phyloP scores from a whole-genome alignment of 2,113 vertebrate genomes.

The Heterotis niloticus region DNA sequence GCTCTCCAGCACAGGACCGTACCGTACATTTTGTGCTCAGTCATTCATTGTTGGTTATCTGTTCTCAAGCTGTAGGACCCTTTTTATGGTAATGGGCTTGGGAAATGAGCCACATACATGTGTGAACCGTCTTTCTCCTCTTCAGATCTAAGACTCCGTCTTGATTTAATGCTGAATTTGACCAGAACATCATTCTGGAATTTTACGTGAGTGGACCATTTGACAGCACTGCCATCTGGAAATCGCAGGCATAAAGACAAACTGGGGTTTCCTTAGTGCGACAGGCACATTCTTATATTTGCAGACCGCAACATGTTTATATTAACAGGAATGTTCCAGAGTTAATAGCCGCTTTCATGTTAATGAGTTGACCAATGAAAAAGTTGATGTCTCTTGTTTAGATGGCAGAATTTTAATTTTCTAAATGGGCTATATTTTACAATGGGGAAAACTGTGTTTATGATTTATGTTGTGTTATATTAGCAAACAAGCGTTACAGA shows the following conservation, averaged over 20 bases:
- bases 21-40: neutral
- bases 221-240: neutral
- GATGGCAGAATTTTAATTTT: too few species aligned
- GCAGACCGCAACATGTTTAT: too few species aligned
- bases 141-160: neutral
- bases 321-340: neutral
- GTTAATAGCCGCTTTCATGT: neutral
- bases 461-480: neutral
- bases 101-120: too few species aligned
- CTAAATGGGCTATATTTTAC: too few species aligned
- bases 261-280: neutral
- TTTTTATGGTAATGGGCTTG: neutral
- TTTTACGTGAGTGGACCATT: neutral
- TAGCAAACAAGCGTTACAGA: neutral
- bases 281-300: too few species aligned
- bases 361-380: neutral
- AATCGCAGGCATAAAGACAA: neutral
- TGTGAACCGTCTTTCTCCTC: neutral
- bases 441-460: neutral
- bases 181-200: neutral
- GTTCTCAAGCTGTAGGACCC: neutral
- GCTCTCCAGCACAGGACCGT: neutral
- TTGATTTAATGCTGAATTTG: conserved; percentile 1
- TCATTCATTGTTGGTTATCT: neutral
- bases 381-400: too few species aligned